Evolutionary conservation across 2,113 vertebrate genomes (phyloP).

Genomic region (Cryptomyrus ogoouensis): DNA sequence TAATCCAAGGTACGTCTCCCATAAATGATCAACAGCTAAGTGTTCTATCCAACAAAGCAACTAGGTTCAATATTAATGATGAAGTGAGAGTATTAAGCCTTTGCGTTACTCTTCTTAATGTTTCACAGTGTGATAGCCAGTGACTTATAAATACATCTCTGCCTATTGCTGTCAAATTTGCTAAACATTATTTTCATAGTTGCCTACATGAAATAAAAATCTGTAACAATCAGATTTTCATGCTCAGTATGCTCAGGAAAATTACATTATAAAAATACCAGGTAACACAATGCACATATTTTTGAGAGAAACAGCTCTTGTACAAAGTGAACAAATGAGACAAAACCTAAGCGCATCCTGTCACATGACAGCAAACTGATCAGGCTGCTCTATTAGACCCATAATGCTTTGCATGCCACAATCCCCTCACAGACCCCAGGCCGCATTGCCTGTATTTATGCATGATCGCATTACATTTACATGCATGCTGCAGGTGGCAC

Average conservation of each 20-base stretch:
- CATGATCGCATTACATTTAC: not conserved
- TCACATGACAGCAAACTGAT: not conserved
- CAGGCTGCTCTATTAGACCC: not conserved
- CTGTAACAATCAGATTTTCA: conserved; percentile 2
- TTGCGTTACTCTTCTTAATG: not conserved
- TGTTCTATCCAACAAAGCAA: not conserved
- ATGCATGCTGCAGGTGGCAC: not conserved
- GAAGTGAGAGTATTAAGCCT: not conserved
- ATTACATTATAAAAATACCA: not conserved
- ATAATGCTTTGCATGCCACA: not conserved
- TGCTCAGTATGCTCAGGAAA: not conserved
- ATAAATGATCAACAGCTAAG: not conserved
- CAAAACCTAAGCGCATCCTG: not conserved
- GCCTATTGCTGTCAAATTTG: not conserved
- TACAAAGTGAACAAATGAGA: not conserved
- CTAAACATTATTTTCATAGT: not conserved
- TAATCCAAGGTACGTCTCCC: not conserved
- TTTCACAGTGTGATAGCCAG: not conserved
- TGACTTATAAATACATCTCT: not conserved
- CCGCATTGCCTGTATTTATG: not conserved
- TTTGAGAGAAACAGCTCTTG: not conserved
- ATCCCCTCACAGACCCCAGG: too few species aligned
- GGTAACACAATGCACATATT: not conserved
- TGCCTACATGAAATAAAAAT: not conserved
- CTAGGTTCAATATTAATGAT: not conserved